Evolutionary conservation across 2,888 invertebrate genomes (phyloP).

Genomic region (Rhingia rostrata): DNA sequence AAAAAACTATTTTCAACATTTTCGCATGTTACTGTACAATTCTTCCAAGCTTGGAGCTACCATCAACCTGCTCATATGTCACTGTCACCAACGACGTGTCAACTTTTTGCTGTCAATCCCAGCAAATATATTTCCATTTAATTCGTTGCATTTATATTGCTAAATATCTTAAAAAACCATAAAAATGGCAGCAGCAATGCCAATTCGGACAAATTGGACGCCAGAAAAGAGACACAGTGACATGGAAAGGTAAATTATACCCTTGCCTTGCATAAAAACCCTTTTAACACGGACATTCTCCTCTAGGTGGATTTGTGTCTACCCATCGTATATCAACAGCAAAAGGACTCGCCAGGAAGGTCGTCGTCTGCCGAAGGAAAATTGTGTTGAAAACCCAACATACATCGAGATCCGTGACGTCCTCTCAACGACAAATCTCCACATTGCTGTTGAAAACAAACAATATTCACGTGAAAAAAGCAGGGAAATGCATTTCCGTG

Average conservation of each 20-base stretch:
- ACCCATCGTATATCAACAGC: conserved; percentile 97
- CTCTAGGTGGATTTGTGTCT: conserved; percentile 95
- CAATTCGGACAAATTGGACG: conserved; percentile 86
- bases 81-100: conserved; percentile 67
- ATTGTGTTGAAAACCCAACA: conserved; percentile 97
- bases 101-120: conserved; percentile 36
- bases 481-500: conserved; percentile 92
- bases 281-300: conserved; percentile 53
- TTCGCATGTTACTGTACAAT: too few relatives aligned
- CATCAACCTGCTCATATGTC: not conserved
- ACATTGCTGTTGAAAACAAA: conserved; percentile 95
- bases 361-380: conserved; percentile 90
- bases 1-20: too few relatives aligned
- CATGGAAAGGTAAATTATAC: conserved; percentile 86
- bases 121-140: not conserved
- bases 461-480: conserved; percentile 95
- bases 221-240: conserved; percentile 92
- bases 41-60: not conserved
- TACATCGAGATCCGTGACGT: conserved; percentile 97
- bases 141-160: conserved; percentile 44
- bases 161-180: conserved; percentile 12
- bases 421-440: conserved; percentile 90
- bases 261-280: not conserved
- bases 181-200: conserved; percentile 84
- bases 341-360: conserved; percentile 96